Base-by-base conservation (phyloP, 1,140 invertebrate genomes). In the Listronotus bonariensis region DNA sequence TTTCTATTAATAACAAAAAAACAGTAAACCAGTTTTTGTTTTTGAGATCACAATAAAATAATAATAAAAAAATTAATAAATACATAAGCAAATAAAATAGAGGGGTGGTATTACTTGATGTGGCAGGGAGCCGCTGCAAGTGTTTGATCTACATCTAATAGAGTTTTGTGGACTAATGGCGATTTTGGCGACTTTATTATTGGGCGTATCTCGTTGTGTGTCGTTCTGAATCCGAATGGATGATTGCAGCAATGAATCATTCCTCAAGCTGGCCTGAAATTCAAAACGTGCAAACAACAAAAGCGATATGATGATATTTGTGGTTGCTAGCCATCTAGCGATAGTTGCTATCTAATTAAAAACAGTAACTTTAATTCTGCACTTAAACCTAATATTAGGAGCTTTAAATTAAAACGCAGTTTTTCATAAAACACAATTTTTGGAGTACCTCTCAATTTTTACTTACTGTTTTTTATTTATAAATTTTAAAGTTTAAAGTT, bases 91-190 rank as follows among this genome's bases (percentile, higher is more conserved):
- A 34, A 34, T 34, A 9, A 34, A 34, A 5, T 5, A 34, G 9
- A 34, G 32, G 9, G 32, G 9, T 7, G 41, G 15, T 36, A 58
- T 71, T 72, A 76, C 76, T 72, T 75, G 73, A 73, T 73, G 49
- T 63, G 71, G 20, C 34, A 59, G 36, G 54, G 69, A 57, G 9
- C 74, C 67, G 71, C 75, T 77, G 68, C 69, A 74, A 42, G 75
- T 77, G 57, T 77, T 76, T 49, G 76, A 74, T 74, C 73, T 74
- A 72, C 74, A 76, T 46, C 81, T 72, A 58, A 90, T 85, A 1
- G 88, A 89, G 80, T 89, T 91, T 74, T 89, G 89, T 32, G 89
- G 88, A 78, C 87, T 89, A 59, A 57, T 36, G 53, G 87, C 74
- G 17, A 80, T 84, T 78, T 85, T 86, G 66, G 84, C 83, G 55